A percentile compares a stretch with the other conserved stretches of the same genome.
Conservation (phyloP, 2,888 invertebrate genomes). For the Autographa pulchrina region DNA sequence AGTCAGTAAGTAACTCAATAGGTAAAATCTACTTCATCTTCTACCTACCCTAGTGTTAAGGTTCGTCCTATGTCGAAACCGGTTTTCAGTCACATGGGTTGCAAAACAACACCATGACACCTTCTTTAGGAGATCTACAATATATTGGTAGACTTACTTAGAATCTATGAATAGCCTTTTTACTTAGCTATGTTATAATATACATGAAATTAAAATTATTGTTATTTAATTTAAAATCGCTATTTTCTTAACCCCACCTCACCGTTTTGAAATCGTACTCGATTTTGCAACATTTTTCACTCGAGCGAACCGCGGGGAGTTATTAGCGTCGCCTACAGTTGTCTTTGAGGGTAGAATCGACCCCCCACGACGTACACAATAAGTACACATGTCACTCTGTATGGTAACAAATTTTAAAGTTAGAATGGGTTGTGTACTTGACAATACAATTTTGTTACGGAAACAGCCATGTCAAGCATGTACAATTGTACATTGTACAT, state of each 20-base stretch:
- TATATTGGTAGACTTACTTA: too few species aligned
- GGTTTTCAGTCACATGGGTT: too few species aligned
- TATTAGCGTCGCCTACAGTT: constrained; percentile 65
- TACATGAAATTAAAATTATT: not conserved
- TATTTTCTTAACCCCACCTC: not conserved
- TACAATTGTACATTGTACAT: too few species aligned
- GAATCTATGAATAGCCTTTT: too few species aligned
- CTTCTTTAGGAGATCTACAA: too few species aligned
- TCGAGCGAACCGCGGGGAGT: constrained; percentile 76
- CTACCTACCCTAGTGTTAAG: too few species aligned
- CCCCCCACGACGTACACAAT: constrained; percentile 69
- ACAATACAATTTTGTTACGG: constrained; percentile 43
- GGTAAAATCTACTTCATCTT: too few species aligned
- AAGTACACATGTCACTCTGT: constrained; percentile 75
- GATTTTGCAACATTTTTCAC: constrained; percentile 73
- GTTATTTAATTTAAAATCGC: not conserved
- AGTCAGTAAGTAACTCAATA: too few species aligned
- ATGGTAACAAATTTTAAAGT: constrained; percentile 42
- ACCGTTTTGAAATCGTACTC: constrained; percentile 30
- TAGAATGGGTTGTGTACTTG: constrained; percentile 33
- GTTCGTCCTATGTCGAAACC: too few species aligned
- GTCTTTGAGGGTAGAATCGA: constrained; percentile 60
- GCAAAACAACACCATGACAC: not conserved
- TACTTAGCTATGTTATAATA: too few species aligned
- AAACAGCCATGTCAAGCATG: not conserved